A percentile compares a stretch with the other conserved stretches of the same genome.
Evolutionary conservation across 2,797 vertebrate genomes (phyloP).

Genomic region (Lepilemur septentrionalis): DNA sequence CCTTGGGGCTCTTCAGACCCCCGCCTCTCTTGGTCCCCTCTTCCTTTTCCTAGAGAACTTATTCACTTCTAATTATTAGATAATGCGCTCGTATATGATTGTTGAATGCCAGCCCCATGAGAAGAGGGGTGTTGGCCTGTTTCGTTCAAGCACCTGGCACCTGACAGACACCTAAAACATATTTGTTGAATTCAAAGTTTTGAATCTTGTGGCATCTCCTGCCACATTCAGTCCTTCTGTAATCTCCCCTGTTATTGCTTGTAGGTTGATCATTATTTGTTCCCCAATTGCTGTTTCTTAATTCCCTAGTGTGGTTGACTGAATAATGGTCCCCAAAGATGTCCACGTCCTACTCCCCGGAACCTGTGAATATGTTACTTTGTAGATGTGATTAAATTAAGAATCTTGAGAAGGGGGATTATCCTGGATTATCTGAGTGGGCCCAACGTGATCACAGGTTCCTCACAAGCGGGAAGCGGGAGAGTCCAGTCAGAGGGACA

Average conservation of each 20-base stretch:
- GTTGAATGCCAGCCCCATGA: neutral
- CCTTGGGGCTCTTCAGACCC: fast-evolving
- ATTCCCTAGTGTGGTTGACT: neutral
- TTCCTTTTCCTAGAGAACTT: neutral
- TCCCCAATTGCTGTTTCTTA: neutral
- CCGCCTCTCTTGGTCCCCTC: fast-evolving
- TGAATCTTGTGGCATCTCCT: neutral
- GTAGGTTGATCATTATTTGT: neutral
- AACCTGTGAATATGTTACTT: neutral
- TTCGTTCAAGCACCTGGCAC: neutral
- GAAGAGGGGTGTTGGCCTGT: neutral
- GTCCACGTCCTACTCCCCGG: neutral
- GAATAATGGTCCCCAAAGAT: neutral
- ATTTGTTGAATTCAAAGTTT: neutral
- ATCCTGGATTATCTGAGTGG: neutral
- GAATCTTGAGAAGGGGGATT: neutral
- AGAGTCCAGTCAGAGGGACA: neutral
- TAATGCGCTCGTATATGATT: neutral
- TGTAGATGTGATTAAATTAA: neutral
- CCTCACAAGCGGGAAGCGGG: neutral
- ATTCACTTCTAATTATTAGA: neutral
- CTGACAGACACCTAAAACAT: neutral
- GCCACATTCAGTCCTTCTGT: neutral
- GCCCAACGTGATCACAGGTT: neutral
- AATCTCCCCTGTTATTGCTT: neutral